Conservation (phyloP, 1,140 invertebrate species). For the Pissodes strobi region DNA sequence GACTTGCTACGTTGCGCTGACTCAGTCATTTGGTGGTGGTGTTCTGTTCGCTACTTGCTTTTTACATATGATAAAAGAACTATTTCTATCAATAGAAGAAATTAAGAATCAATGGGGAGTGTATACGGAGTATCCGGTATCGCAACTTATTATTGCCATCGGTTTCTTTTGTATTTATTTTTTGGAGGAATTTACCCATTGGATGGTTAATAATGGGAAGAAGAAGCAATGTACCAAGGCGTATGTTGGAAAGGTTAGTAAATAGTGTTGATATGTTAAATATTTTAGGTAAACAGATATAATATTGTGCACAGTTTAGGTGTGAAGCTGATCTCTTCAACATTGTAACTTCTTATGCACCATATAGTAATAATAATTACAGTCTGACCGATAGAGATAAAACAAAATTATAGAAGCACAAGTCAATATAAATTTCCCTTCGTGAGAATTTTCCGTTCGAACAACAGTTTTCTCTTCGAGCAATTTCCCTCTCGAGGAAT, state of each 20-base stretch:
- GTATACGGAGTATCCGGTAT: constrained; percentile 54
- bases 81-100: constrained; percentile 52
- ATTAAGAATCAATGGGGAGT: constrained; percentile 41
- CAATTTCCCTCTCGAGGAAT: too few species aligned
- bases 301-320: too few species aligned
- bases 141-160: constrained; percentile 62
- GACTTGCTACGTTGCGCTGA: constrained; percentile 49
- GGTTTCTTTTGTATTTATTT: constrained; percentile 69
- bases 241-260: constrained; percentile 16
- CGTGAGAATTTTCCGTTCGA: too few species aligned
- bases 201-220: constrained; percentile 37
- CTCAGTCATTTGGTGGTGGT: constrained; percentile 67
- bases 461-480: too few species aligned
- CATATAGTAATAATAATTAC: too few species aligned
- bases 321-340: too few species aligned
- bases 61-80: constrained; percentile 69
- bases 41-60: constrained; percentile 71
- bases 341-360: too few species aligned
- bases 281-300: too few species aligned
- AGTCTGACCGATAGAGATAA: too few species aligned
- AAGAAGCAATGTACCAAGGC: neutral
- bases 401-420: too few species aligned
- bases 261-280: too few species aligned
- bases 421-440: too few species aligned
- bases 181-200: constrained; percentile 61